Conservation (phyloP, 1,140 invertebrate species). For the Vanessa tameamea region DNA sequence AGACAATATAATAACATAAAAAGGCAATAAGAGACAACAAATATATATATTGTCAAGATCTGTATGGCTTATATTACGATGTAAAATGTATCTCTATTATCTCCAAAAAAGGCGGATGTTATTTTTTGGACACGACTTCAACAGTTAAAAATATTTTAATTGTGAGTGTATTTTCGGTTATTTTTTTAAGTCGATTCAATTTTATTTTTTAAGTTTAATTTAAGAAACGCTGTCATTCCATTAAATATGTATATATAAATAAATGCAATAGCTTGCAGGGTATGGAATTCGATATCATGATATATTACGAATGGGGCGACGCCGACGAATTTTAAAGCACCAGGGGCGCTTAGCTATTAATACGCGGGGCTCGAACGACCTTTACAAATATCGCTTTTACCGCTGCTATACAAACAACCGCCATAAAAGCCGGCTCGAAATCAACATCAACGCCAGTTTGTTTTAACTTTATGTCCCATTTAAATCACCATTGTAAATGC, state of each 20-base stretch:
- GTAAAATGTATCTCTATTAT: background rate
- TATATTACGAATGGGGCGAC: constrained; percentile 59
- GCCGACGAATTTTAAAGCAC: constrained; percentile 57
- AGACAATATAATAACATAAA: too few relatives aligned
- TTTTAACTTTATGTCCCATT: constrained; percentile 32
- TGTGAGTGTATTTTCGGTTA: too few relatives aligned
- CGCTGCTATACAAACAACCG: constrained; percentile 59
- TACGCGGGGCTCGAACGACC: constrained; percentile 64
- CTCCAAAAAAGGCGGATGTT: background rate
- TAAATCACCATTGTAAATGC: constrained; percentile 36
- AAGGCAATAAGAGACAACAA: too few relatives aligned
- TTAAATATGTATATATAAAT: constrained; percentile 12
- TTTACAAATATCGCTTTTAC: constrained; percentile 65
- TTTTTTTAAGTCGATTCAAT: too few relatives aligned
- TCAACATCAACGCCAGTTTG: constrained; percentile 33
- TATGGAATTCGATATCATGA: constrained; percentile 67
- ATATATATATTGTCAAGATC: too few relatives aligned
- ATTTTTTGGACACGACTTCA: background rate
- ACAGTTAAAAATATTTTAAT: too few relatives aligned
- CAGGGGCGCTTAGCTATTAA: constrained; percentile 62
- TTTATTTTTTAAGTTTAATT: too few relatives aligned
- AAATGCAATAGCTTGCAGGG: constrained; percentile 26
- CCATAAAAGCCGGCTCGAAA: constrained; percentile 38
- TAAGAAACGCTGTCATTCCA: too few relatives aligned
- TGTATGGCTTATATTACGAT: too few relatives aligned